Conservation (phyloP, 2,888 invertebrate genomes). For the Pardosa pseudoannulata region DNA sequence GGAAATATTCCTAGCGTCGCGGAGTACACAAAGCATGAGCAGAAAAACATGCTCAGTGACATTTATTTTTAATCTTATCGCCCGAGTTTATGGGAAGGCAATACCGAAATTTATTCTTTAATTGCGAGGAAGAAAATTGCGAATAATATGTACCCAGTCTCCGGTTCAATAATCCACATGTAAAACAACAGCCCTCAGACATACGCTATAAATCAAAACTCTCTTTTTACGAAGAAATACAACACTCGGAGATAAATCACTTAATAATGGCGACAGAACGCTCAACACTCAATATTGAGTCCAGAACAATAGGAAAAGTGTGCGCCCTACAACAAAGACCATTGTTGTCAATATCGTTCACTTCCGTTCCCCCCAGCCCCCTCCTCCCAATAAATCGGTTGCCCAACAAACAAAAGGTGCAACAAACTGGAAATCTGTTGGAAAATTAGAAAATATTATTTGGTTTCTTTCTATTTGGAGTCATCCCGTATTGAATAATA, state of each 20-base stretch:
- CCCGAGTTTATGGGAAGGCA: neutral
- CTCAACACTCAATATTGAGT: conserved; percentile 69
- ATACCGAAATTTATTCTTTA: conserved; percentile 12
- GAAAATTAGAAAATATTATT: conserved; percentile 72
- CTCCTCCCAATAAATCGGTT: conserved; percentile 60
- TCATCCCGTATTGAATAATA: conserved; percentile 63
- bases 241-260: conserved; percentile 67
- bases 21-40: neutral
- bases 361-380: conserved; percentile 30
- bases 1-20: neutral
- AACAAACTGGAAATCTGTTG: conserved; percentile 70
- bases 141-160: neutral
- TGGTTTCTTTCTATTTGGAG: conserved; percentile 54
- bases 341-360: conserved; percentile 65
- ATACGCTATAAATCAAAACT: conserved; percentile 65
- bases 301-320: conserved; percentile 53
- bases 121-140: conserved; percentile 10
- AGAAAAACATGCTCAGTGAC: neutral
- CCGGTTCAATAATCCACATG: conserved; percentile 7
- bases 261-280: conserved; percentile 66
- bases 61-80: neutral
- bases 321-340: conserved; percentile 48
- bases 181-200: conserved; percentile 22
- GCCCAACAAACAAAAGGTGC: conserved; percentile 64
- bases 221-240: conserved; percentile 51